Conservation (phyloP, 2,113 vertebrate species). For the Macaca nemestrina region DNA sequence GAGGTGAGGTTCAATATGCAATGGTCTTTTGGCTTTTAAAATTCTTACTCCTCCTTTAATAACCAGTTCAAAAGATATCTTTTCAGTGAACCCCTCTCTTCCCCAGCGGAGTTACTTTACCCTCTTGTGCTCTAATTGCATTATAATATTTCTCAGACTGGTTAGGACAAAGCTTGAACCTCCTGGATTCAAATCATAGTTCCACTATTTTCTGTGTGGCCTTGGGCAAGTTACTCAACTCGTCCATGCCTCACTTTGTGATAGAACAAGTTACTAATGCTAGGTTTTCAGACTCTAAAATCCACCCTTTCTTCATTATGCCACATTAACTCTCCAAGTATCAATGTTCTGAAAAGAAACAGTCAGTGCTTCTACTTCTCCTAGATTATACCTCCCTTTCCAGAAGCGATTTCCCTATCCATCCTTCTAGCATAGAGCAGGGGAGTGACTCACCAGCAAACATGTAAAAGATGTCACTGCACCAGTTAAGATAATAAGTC, state of each 20-base stretch:
- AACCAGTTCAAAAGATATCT: background rate
- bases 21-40: background rate
- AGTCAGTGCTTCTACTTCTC: background rate
- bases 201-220: background rate
- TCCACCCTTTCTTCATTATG: background rate
- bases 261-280: background rate
- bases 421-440: background rate
- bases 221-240: background rate
- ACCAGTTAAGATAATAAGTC: slow-evolving; percentile 66
- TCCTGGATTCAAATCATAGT: background rate
- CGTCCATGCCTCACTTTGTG: background rate
- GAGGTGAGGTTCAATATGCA: background rate
- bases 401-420: background rate
- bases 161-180: background rate
- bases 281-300: slow-evolving; percentile 10
- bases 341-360: background rate
- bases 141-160: slow-evolving; percentile 6
- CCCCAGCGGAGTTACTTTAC: background rate
- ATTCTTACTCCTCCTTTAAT: background rate
- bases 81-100: background rate
- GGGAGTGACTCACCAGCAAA: slow-evolving; percentile 63
- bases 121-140: background rate
- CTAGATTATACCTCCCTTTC: background rate
- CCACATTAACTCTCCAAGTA: background rate
- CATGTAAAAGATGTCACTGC: slow-evolving; percentile 45